A percentile compares a stretch with the other conserved stretches of the same genome.
Evolutionary conservation across 2,113 vertebrate genomes (phyloP).

Genomic region (Poecile atricapillus): DNA sequence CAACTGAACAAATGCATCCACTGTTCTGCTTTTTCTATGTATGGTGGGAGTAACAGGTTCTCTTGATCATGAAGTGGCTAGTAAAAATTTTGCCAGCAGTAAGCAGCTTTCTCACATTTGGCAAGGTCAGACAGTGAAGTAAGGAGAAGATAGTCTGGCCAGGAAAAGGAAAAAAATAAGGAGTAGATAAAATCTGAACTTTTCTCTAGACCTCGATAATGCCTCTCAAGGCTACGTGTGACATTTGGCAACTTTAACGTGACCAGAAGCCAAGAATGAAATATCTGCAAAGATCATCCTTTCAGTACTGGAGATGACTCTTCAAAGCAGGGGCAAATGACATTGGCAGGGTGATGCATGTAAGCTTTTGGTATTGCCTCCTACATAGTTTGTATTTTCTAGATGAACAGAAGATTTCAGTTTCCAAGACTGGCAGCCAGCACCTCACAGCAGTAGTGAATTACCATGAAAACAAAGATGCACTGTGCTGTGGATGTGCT

Average conservation of each 20-base stretch:
- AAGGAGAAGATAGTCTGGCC: not conserved
- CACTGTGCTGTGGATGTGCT: not conserved
- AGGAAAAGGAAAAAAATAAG: not conserved
- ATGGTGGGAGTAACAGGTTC: not conserved
- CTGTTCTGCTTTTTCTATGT: not conserved
- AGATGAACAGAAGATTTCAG: not conserved
- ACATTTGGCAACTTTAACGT: not conserved
- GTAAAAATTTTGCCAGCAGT: not conserved
- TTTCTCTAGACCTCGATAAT: not conserved
- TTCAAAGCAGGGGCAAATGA: not conserved
- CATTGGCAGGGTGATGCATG: not conserved
- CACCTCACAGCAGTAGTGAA: not conserved
- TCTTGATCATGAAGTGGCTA: not conserved
- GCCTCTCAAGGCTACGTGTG: not conserved
- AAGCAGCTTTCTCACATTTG: not conserved
- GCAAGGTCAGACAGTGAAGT: not conserved
- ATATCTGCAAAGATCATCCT: not conserved
- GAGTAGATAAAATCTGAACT: not conserved
- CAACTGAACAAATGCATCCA: not conserved
- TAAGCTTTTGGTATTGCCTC: not conserved
- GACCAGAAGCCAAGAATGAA: not conserved
- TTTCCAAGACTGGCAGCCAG: constrained; percentile 5
- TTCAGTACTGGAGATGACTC: not conserved
- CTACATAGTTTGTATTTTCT: not conserved
- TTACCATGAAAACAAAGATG: not conserved